A percentile compares a stretch with the other conserved stretches of the same genome.
Evolutionary conservation across 2,113 vertebrate genomes (phyloP).

Genomic region (Bagarius yarrelli): DNA sequence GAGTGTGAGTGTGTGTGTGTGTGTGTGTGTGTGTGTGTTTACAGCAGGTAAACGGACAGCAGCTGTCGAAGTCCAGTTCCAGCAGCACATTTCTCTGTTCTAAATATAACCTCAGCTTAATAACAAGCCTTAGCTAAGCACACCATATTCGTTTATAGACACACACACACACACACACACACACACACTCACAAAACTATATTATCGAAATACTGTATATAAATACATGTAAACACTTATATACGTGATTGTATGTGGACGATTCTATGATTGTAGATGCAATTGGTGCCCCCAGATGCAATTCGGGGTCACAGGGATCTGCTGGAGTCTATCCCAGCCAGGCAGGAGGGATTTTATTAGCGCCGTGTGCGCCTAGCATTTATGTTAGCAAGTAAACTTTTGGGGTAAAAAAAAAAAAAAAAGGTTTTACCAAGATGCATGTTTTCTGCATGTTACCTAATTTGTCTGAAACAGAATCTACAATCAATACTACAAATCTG

Average conservation of each 20-base stretch:
- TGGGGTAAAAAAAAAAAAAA: too few species aligned
- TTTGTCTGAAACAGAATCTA: too few species aligned
- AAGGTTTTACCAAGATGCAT: too few species aligned
- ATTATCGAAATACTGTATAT: not conserved
- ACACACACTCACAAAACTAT: constrained; percentile 2
- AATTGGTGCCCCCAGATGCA: too few species aligned
- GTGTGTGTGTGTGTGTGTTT: constrained; percentile 10
- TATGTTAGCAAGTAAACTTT: too few species aligned
- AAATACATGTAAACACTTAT: not conserved
- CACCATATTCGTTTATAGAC: not conserved
- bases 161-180: not conserved
- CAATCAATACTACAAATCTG: too few species aligned
- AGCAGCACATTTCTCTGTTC: constrained; percentile 63
- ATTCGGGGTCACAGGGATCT: too few species aligned
- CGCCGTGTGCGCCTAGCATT: too few species aligned
- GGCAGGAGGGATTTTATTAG: too few species aligned
- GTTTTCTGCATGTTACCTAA: too few species aligned
- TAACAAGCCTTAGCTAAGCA: constrained; percentile 28
- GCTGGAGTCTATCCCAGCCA: too few species aligned
- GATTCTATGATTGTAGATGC: too few species aligned
- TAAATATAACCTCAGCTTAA: constrained; percentile 69
- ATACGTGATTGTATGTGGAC: not conserved
- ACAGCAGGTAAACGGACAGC: constrained; percentile 65
- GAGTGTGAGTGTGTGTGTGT: not conserved
- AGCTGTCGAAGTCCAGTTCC: constrained; percentile 58